phyloP scores from a whole-genome alignment of 2,797 vertebrate species.

The Rhincodon typus region DNA sequence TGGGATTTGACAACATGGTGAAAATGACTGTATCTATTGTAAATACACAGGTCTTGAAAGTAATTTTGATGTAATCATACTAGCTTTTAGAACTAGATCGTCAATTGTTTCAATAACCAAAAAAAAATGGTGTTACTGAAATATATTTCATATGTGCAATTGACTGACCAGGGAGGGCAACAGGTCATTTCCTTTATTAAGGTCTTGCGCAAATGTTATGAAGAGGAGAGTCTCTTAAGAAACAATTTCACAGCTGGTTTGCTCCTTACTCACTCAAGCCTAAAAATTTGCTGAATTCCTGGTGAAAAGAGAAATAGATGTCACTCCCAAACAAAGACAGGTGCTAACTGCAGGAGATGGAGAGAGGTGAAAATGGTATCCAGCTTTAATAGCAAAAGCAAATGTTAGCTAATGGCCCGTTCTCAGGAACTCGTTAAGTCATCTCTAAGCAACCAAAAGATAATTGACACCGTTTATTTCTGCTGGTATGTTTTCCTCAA shows the following conservation, averaged over 20 bases:
- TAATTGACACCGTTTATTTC: constrained; percentile 74
- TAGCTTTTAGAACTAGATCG: constrained; percentile 65
- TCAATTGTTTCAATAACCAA: constrained; percentile 64
- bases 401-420: constrained; percentile 88
- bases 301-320: constrained; percentile 99
- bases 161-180: constrained; percentile 69
- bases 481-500: constrained; percentile 72
- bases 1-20: constrained; percentile 63
- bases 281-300: constrained; percentile 99
- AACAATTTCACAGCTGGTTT: constrained; percentile 99
- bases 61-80: constrained; percentile 69
- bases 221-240: constrained; percentile 86
- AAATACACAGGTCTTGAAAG: constrained; percentile 68
- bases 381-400: constrained; percentile 99
- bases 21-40: constrained; percentile 55
- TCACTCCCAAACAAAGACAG: constrained; percentile 98
- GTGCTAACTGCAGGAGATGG: constrained; percentile 77
- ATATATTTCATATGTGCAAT: constrained; percentile 75
- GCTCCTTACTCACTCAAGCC: constrained; percentile 98
- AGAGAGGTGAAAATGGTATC: constrained; percentile 80
- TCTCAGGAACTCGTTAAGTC: constrained; percentile 83
- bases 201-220: constrained; percentile 71
- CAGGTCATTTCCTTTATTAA: constrained; percentile 68
- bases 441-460: constrained; percentile 76
- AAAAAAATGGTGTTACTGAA: constrained; percentile 70